Base-by-base conservation (phyloP, 2,113 vertebrate genomes). In the Regulus satrapa region DNA sequence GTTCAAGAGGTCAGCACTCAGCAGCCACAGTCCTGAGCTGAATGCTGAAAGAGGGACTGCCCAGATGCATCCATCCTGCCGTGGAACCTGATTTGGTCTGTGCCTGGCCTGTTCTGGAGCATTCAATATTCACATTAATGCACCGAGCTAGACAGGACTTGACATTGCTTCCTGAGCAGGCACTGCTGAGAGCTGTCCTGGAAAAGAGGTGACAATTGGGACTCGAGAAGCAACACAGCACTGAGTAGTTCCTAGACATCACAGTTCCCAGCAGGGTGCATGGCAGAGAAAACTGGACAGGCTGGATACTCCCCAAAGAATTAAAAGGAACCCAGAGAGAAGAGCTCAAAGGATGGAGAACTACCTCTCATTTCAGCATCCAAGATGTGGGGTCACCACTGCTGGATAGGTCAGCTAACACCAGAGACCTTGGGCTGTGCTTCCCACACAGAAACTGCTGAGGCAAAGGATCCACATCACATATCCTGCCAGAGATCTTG, bases 171-270 rank as follows among this genome's bases (percentile, higher is more conserved):
- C 62, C 58, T 72, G 36, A 88, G 52, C 24, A 49, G 43, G 28
- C 2, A 5, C 29, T 67, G 66, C 58, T 0, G 0, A 46, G 62
- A 40, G 9, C 5, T 4, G 10, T 79, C 67, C 54, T 73, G 63
- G 54, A 61, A 76, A 51, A 49, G 8, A 51, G 16, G 26, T 18
- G 43, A 52, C 19, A 12, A 55, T 59, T 59, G 77, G 55, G n/a
- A 73, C 4, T 23, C 1, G 3, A 84, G 73, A 89, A 88, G 36
- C 21, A 64, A 36, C 49, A 64, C 11, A 16, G 36, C 9, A 7
- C 25, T 16, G 24, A 48, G 28, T 14, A 51, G 26, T 31, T 85
- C 64, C n/a, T 24, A 69, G 21, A 46, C 5, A 43, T 31, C 29
- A 40, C 14, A 40, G 48, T 18, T 85, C 34, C 25, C 48, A 78